Evolutionary conservation across 2,888 invertebrate species (phyloP), one percentile per base, ranked within the genome.

Genomic region (Caenorhabditis sp.): DNA sequence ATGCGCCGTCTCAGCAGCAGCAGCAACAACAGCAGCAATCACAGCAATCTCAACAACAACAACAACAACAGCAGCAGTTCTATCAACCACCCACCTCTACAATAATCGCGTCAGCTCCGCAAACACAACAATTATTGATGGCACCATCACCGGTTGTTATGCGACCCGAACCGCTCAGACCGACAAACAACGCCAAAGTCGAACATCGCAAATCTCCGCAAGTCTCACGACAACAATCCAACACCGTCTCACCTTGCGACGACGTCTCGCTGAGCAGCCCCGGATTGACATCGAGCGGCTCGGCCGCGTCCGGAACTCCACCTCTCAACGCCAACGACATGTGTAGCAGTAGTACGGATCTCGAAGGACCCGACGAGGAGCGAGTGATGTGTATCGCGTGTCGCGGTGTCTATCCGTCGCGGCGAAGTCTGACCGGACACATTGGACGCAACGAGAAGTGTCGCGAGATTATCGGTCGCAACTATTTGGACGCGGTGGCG

Each of bases 381-480:
- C 72, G 77, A 17, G 83, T 84, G 26, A 82, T 81, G 81, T 84
- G 84, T 68, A 74, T 78, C 64, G 80, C 80, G n/a, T 85, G 85
- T 64, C 77, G 77, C 43, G 83, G 84, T 43, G 81, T 85, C 58
- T 85, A 85, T 57, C 82, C 84, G 24, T 81, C 83, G 0, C 69
- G 82, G 53, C 68, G 80, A 23, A 81, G 81, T 19, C 77, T 85
- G 6, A 84, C 85, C 21, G 85, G 84, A 14, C 85, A 85, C 60
- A 82, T 85, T 58, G 85, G 85, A n/a, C 69, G 84, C 31, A 84
- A 81, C 64, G 84, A 85, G 69, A 81, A 82, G 60, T 85, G 85
- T 58, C 76, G 84, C 8, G 84, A 80, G 51, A 76, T 80, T 27
- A 78, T 80, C 36, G 83, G 84, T 26, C 73, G 84, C 50, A 79